Evolutionary conservation across 2,888 invertebrate genomes (phyloP).

Genomic region (Eucriotettix oculatus): DNA sequence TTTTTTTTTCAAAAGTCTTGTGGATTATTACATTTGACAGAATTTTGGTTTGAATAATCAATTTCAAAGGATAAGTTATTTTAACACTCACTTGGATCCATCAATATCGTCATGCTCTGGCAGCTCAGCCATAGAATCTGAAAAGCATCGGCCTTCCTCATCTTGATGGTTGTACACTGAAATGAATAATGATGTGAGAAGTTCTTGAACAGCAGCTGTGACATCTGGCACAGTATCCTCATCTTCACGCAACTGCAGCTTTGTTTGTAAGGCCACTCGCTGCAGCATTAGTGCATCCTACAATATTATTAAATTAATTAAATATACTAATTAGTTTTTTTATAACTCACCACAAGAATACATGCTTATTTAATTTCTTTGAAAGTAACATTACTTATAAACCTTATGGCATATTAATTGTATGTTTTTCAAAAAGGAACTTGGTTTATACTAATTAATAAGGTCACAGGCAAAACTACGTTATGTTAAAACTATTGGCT

Average conservation of each 20-base stretch:
- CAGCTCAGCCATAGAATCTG: constrained; percentile 87
- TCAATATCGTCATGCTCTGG: constrained; percentile 71
- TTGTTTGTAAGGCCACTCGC: constrained; percentile 79
- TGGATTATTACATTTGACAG: no score
- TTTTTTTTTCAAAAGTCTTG: no score
- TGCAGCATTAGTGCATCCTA: constrained; percentile 84
- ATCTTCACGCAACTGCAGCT: constrained; percentile 66
- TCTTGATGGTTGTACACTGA: constrained; percentile 92
- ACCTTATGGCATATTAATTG: background rate
- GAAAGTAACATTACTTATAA: background rate
- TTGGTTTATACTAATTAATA: background rate
- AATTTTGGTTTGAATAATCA: no score
- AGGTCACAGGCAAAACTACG: background rate
- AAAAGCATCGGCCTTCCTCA: constrained; percentile 89
- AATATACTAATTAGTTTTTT: no score
- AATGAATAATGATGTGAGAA: constrained; percentile 80
- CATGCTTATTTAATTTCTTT: background rate
- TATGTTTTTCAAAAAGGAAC: no score
- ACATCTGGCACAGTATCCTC: constrained; percentile 84
- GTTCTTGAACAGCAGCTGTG: constrained; percentile 72
- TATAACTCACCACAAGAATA: background rate
- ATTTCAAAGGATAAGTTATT: no score
- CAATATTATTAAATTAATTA: constrained; percentile 7
- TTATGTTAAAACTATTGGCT: no score
- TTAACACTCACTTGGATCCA: constrained; percentile 37